Base-by-base conservation (phyloP, 2,888 invertebrate species). In the Vanessa cardui region DNA sequence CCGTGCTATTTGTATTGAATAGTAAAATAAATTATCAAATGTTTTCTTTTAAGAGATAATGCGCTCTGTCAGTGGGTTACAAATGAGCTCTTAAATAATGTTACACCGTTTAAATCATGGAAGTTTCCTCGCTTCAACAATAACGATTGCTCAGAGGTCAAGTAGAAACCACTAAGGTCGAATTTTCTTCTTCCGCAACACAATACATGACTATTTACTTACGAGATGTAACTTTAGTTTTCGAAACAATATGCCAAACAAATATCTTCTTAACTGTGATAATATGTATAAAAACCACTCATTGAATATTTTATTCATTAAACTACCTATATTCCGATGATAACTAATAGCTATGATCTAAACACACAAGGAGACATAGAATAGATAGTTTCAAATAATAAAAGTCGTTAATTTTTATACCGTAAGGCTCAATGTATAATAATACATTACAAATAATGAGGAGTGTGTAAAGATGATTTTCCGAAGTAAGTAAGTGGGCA, bases 201-300 rank as follows among this genome's bases (percentile, higher is more conserved):
- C 16, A 58, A 50, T 69, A 71, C 71, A 71, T 64, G 64, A 58
- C 49, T 69, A 66, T 61, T 60, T 66, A 71, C 71, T 69, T 66
- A 71, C 12, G 50, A 31, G 44, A 68, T 49, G 62, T 58, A 47
- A 60, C 12, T 6, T 33, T 44, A 58, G 6, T 68, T 66, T 65
- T 56, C 59, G 62, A 61, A 66, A 56, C 52, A 64, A 39, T 9
- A 39, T 39, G 39, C 12, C 39, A 12, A 12, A 12, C 39, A 12
- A 39, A 12, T 39, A 9, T 39, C 12, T 39, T 1, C 12, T 12
- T 39, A 4, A 39, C 39, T 39, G 39, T 12, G 3, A 39, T 3
- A 39, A 39, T 12, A 4, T 39, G 39, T 12, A 39, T 39, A 39
- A 39, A 12, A 39, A 39, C 12, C 12, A 39, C 12, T 39, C 9